phyloP scores from a whole-genome alignment of 1,140 invertebrate species.

The Dendroctonus valens region DNA sequence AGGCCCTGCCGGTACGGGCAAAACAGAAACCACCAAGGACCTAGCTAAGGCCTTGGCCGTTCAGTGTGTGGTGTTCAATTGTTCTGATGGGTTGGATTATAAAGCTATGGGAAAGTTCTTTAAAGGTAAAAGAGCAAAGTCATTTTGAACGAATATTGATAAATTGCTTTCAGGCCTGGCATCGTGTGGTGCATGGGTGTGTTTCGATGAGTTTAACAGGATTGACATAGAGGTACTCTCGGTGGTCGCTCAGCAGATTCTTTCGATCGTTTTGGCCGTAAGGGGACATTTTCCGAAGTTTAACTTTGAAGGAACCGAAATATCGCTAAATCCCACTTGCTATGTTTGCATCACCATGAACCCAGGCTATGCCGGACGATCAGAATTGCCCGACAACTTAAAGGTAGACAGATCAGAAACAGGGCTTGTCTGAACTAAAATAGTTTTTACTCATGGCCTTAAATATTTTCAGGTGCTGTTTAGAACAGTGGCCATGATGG shows the following conservation, averaged over 20 bases:
- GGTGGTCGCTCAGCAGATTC: slow-evolving; percentile 80
- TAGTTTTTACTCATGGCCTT: too few species aligned
- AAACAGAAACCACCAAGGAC: slow-evolving; percentile 67
- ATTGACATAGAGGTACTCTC: slow-evolving; percentile 87
- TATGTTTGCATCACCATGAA: slow-evolving; percentile 95
- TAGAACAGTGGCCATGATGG: slow-evolving; percentile 93
- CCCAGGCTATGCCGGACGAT: slow-evolving; percentile 84
- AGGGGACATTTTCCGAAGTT: slow-evolving; percentile 68
- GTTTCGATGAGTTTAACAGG: slow-evolving; percentile 95
- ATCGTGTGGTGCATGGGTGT: slow-evolving; percentile 87
- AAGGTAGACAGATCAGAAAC: slow-evolving; percentile 58
- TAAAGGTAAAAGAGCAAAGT: slow-evolving; percentile 58
- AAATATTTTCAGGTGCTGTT: slow-evolving; percentile 60
- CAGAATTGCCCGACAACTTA: slow-evolving; percentile 85
- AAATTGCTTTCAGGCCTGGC: slow-evolving; percentile 70
- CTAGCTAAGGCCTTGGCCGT: slow-evolving; percentile 87
- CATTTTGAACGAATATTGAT: too few species aligned
- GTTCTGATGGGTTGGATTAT: slow-evolving; percentile 90
- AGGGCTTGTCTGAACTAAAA: background rate
- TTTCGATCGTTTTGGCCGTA: slow-evolving; percentile 79
- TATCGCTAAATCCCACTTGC: slow-evolving; percentile 75
- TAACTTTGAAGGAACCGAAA: slow-evolving; percentile 81
- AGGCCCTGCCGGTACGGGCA: slow-evolving; percentile 71
- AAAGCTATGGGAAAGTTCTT: slow-evolving; percentile 92
- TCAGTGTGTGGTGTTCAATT: slow-evolving; percentile 93